Conservation (phyloP, 2,797 vertebrate species). For the Gymnocypris eckloni region DNA sequence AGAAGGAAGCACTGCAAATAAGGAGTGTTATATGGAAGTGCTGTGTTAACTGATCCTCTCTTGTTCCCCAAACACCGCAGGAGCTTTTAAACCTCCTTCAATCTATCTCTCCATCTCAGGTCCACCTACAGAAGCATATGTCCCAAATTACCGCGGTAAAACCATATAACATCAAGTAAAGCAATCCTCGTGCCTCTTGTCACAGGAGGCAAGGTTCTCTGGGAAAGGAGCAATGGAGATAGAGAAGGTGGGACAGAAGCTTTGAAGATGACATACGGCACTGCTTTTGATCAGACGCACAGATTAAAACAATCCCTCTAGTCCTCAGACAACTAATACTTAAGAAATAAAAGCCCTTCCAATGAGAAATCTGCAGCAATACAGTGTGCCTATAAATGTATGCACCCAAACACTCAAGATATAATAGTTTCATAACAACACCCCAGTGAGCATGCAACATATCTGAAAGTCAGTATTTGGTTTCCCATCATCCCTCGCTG, state of each 20-base stretch:
- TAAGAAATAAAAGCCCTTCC: constrained; percentile 3
- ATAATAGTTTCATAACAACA: constrained; percentile 22
- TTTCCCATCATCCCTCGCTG: not conserved
- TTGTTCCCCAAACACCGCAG: not conserved
- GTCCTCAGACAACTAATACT: not conserved
- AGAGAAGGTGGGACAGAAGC: constrained; percentile 11
- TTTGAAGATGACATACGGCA: constrained; percentile 29
- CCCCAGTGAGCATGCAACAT: not conserved
- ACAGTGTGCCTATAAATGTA: not conserved
- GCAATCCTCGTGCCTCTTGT: not conserved
- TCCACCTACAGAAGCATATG: constrained; percentile 15
- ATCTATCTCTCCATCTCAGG: not conserved
- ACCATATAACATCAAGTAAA: not conserved
- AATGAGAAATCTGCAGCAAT: not conserved
- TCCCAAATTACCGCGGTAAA: constrained; percentile 20
- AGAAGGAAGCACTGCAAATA: constrained; percentile 22
- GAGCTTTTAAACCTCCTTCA: not conserved
- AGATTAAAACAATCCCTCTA: constrained; percentile 24
- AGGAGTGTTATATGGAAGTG: constrained; percentile 5
- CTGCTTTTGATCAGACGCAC: constrained; percentile 50
- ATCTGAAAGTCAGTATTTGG: not conserved
- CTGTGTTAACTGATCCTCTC: not conserved
- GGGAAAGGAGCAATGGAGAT: constrained; percentile 18
- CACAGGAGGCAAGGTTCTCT: not conserved
- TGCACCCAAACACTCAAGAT: not conserved